Conservation (phyloP, 2,888 invertebrate species). For the Cantharis rufa region DNA sequence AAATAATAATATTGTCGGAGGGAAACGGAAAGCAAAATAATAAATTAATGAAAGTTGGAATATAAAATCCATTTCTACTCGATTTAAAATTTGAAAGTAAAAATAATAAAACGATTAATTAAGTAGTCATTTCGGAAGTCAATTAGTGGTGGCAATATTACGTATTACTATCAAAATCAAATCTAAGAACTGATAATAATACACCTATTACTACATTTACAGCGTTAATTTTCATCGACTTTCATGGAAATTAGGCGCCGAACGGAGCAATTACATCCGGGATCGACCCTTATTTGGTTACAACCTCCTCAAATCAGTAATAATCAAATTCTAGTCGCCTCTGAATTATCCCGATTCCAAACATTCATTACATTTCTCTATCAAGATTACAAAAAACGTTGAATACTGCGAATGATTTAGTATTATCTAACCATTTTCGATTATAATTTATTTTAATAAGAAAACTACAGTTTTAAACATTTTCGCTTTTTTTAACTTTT, state of each 20-base stretch:
- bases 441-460: neutral
- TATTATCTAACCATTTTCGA: neutral
- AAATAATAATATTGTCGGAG: neutral
- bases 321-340: slow-evolving; percentile 27
- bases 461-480: neutral
- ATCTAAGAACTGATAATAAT: neutral
- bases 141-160: neutral
- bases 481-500: neutral
- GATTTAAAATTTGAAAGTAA: neutral
- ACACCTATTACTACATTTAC: slow-evolving; percentile 8
- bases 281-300: slow-evolving; percentile 15
- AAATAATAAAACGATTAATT: neutral
- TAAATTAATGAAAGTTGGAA: neutral
- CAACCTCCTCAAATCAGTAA: slow-evolving; percentile 21
- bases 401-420: neutral
- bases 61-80: neutral
- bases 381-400: neutral
- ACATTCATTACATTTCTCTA: slow-evolving; percentile 11
- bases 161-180: neutral
- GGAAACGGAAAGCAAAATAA: neutral
- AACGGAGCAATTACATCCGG: slow-evolving; percentile 20
- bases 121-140: neutral
- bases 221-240: slow-evolving; percentile 6
- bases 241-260: slow-evolving; percentile 12
- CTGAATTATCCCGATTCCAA: slow-evolving; percentile 19